These are phyloP conservation scores for Lutra lutra DNA, from an alignment of 2,797 vertebrate species.

Conservation along the genomic window DNA sequence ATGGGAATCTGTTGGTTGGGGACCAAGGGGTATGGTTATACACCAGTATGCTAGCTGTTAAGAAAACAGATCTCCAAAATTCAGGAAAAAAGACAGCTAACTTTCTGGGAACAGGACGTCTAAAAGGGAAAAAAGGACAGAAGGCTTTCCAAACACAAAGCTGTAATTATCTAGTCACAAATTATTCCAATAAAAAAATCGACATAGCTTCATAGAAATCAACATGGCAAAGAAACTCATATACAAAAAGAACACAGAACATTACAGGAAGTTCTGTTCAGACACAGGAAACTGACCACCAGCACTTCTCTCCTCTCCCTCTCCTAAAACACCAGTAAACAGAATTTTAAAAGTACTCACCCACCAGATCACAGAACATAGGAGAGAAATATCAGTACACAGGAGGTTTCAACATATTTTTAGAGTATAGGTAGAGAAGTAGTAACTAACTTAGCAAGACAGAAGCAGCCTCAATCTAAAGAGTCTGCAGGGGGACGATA, in stretches of 20 bases:
- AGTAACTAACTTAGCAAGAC: neutral
- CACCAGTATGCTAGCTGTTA: neutral
- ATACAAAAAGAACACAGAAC: neutral
- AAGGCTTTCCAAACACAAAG: slow-evolving; percentile 35
- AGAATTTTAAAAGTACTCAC: neutral
- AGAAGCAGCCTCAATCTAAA: neutral
- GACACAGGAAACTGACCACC: neutral
- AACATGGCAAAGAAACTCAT: neutral
- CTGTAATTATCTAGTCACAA: neutral
- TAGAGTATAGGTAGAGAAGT: neutral
- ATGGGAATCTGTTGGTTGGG: neutral
- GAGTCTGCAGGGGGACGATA: neutral
- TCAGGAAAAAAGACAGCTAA: neutral
- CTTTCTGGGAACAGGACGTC: neutral
- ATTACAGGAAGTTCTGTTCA: neutral
- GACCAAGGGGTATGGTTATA: neutral
- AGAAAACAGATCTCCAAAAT: neutral
- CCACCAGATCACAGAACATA: neutral
- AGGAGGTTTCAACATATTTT: neutral
- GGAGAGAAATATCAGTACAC: neutral
- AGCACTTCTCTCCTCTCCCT: neutral
- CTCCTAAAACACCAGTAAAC: neutral
- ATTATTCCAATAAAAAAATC: slow-evolving; percentile 29
- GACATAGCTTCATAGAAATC: neutral
- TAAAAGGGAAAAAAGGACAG: neutral